phyloP scores from a whole-genome alignment of 2,113 vertebrate species.

The Xiphophorus couchianus region DNA sequence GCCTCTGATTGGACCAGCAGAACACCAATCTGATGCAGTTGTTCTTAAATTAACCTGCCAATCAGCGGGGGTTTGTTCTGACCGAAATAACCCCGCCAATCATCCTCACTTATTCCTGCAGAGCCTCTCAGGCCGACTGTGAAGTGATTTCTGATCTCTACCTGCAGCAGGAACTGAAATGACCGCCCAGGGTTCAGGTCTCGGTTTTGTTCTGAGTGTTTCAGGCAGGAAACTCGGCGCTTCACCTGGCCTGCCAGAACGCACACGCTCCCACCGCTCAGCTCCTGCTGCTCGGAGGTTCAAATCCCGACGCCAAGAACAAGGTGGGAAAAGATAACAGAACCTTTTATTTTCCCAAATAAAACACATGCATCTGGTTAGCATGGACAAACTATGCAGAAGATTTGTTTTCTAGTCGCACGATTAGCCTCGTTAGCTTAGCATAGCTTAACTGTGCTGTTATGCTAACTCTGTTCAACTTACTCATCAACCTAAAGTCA shows the following conservation, averaged over 20 bases:
- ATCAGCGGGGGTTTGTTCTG: background rate
- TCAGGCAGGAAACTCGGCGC: slow-evolving; percentile 90
- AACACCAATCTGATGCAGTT: background rate
- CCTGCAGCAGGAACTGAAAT: background rate
- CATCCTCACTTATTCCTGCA: background rate
- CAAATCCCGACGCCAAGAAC: slow-evolving; percentile 87
- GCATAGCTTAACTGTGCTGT: no score
- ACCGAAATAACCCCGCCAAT: background rate
- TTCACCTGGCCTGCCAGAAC: slow-evolving; percentile 93
- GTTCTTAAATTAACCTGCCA: background rate
- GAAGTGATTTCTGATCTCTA: background rate
- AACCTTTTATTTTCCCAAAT: no score
- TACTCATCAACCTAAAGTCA: no score
- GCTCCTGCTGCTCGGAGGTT: slow-evolving; percentile 86
- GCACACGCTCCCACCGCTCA: slow-evolving; percentile 86
- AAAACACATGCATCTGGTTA: no score
- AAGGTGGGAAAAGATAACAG: slow-evolving; percentile 79
- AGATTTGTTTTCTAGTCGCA: no score
- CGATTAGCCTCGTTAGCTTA: no score
- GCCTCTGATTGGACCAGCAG: background rate
- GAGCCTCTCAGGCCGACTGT: background rate
- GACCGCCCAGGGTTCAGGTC: background rate
- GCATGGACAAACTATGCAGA: no score
- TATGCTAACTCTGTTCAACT: no score
- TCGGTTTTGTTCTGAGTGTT: slow-evolving; percentile 7